Base-by-base conservation (phyloP, 2,797 vertebrate species). In the Lepilemur septentrionalis region DNA sequence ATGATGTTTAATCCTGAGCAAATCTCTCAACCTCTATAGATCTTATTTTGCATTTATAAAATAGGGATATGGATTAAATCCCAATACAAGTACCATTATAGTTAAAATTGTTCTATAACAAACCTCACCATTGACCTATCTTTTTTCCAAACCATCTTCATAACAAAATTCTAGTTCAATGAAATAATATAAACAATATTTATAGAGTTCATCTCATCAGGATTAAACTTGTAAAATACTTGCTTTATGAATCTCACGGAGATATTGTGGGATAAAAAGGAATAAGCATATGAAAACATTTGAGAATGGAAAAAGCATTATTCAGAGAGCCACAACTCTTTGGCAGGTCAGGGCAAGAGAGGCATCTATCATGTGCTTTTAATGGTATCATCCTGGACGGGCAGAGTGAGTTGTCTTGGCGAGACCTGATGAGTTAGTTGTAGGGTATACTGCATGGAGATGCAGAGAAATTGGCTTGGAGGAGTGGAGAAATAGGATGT, bases 171-270 rank as follows among this genome's bases (percentile, higher is more conserved):
- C 46, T 57, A 84, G 72, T 81, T 92, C 61, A 81, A 28, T 73
- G 50, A 84, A 87, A 80, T 80, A 80, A 63, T 41, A 63, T 81
- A 57, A 75, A 69, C 30, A 75, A 20, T 89, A 61, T 28, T 72
- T 91, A 11, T 30, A 85, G 38, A 84, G 30, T 88, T 84, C 38
- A 46, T 59, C 59, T 94, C 50, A 76, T 91, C 73, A 72, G 67
- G 73, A 93, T 91, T 55, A 72, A 67, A 93, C 82, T 93, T 96
- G n/a, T 59, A 59, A 76, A 94, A 50, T 52, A 18, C 59, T 84
- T 93, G 46, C 59, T 81, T 94, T 76, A 59, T 85, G 67, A 84
- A 65, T 30, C 43, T 35, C 5, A 61, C 55, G 70, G 35, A 52
- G n/a, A 52, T 89, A 59, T 65, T 76, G 65, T 92, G 11, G 55